Percentiles rank a stretch among this genome's conserved stretches.
phyloP scores from a whole-genome alignment of 2,888 invertebrate genomes.

The Drosophila kuntzei region DNA sequence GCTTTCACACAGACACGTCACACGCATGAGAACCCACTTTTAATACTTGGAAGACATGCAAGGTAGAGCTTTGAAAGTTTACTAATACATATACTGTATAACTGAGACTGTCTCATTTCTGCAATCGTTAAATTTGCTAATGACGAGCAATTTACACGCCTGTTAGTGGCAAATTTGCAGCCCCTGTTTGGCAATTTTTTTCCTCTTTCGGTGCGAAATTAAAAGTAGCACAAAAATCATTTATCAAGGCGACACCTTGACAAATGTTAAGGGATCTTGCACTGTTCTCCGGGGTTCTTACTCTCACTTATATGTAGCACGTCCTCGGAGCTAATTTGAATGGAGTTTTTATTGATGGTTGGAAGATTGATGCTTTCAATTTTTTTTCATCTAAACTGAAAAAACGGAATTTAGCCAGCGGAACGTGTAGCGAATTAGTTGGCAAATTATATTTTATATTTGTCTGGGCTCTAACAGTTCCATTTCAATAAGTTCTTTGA shows the following conservation, averaged over 20 bases:
- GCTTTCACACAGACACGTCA: conserved; percentile 24
- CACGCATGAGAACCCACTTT: conserved; percentile 4
- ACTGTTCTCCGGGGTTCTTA: conserved; percentile 1
- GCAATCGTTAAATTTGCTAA: conserved; percentile 50
- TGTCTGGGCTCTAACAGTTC: conserved; percentile 12
- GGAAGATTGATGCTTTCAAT: conserved; percentile 65
- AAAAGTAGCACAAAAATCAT: conserved; percentile 61
- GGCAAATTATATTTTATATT: conserved; percentile 14
- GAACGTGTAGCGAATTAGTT: conserved; percentile 49
- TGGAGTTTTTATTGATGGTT: conserved; percentile 61
- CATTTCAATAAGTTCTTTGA: conserved; percentile 58
- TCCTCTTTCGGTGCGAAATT: conserved; percentile 63
- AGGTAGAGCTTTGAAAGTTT: conserved; percentile 24
- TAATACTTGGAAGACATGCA: too few relatives aligned
- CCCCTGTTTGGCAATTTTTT: conserved; percentile 33
- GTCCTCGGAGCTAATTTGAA: conserved; percentile 59
- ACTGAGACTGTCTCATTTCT: not conserved
- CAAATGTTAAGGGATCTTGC: conserved; percentile 44
- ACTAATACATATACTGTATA: not conserved
- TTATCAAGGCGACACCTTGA: conserved; percentile 70
- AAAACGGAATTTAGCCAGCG: conserved; percentile 41
- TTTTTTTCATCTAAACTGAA: conserved; percentile 1
- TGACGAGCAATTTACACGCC: conserved; percentile 70
- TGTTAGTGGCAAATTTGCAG: conserved; percentile 53
- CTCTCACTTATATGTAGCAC: conserved; percentile 10